Conservation (phyloP, 1,140 invertebrate species). For the Megathymus violae region DNA sequence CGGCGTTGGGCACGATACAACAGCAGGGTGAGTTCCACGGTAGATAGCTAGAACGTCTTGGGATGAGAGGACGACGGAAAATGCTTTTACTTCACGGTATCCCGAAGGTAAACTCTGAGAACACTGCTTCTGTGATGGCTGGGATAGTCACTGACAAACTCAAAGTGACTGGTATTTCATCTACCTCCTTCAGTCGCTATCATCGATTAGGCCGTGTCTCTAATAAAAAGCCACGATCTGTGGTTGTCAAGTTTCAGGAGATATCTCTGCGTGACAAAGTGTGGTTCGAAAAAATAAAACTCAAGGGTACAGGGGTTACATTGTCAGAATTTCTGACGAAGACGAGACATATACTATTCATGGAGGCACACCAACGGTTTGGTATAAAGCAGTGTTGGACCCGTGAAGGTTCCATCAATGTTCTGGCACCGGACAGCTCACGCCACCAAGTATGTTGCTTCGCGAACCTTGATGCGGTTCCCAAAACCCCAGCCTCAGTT, state of each 20-base stretch:
- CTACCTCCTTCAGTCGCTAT: neutral
- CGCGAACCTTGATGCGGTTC: neutral
- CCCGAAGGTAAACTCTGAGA: no score
- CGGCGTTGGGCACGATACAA: neutral
- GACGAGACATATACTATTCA: neutral
- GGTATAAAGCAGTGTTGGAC: neutral
- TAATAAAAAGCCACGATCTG: neutral
- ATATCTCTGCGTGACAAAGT: neutral
- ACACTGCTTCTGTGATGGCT: neutral
- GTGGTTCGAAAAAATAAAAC: constrained; percentile 8
- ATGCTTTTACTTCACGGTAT: constrained; percentile 12
- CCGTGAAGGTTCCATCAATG: neutral
- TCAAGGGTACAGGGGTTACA: constrained; percentile 8
- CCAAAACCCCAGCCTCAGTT: neutral
- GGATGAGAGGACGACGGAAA: constrained; percentile 3
- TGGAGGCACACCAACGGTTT: neutral
- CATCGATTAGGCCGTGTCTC: neutral
- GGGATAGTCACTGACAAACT: neutral
- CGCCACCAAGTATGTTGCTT: neutral
- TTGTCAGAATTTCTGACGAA: constrained; percentile 13
- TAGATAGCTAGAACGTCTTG: neutral
- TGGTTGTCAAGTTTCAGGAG: neutral
- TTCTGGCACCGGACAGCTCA: neutral
- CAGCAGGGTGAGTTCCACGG: neutral
- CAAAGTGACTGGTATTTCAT: neutral